phyloP scores from a whole-genome alignment of 2,797 vertebrate species.

The Enteromius viviparus region DNA sequence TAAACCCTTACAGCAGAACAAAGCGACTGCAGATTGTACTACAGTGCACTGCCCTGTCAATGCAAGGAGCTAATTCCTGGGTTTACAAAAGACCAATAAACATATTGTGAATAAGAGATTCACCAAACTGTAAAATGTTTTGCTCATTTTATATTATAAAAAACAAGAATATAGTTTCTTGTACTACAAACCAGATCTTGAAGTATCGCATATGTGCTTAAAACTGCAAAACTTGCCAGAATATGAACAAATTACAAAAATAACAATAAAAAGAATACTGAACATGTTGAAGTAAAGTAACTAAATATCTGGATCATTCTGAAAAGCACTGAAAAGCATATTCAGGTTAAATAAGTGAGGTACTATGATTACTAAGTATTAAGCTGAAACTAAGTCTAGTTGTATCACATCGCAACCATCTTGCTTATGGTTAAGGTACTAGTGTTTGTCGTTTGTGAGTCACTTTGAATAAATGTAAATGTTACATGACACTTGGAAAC shows the following conservation, averaged over 20 bases:
- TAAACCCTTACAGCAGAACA: not conserved
- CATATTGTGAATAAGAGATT: not conserved
- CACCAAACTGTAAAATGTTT: not conserved
- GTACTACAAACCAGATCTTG: not conserved
- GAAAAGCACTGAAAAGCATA: not conserved
- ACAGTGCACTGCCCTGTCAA: not conserved
- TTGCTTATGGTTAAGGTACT: not conserved
- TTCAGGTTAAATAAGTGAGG: not conserved
- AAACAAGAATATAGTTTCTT: not conserved
- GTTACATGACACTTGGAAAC: not conserved
- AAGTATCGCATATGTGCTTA: not conserved
- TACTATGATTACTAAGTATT: not conserved
- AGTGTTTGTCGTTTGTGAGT: not conserved
- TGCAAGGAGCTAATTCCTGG: not conserved
- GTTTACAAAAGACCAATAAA: not conserved
- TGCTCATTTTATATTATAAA: not conserved
- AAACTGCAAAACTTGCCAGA: not conserved
- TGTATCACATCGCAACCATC: not conserved
- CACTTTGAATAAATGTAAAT: conserved; percentile 35
- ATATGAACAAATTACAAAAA: not conserved
- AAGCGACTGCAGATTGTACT: not conserved
- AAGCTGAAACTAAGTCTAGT: not conserved
- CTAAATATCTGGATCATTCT: not conserved
- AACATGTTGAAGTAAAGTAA: not conserved
- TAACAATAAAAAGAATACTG: not conserved